Percentiles rank a stretch among this genome's conserved stretches.
phyloP scores from a whole-genome alignment of 1,140 invertebrate species.

The Heterodera schachtii region DNA sequence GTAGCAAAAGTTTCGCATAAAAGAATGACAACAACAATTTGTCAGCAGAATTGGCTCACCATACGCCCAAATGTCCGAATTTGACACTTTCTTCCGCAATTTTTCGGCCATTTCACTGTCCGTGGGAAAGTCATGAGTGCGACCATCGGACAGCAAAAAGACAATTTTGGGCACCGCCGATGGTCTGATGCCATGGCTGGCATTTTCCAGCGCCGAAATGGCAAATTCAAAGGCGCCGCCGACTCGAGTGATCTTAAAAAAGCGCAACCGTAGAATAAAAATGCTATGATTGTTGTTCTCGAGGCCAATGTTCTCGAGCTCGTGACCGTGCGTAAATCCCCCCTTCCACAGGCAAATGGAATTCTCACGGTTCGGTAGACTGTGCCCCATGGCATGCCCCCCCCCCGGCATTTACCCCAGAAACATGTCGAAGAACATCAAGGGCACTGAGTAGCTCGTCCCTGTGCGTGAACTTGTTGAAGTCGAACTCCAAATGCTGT shows the following conservation, averaged over 20 bases:
- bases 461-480: slow-evolving; percentile 46
- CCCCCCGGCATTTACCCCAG: slow-evolving; percentile 31
- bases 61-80: slow-evolving; percentile 63
- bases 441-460: slow-evolving; percentile 57
- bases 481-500: slow-evolving; percentile 65
- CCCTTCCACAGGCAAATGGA: too few species aligned
- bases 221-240: slow-evolving; percentile 64
- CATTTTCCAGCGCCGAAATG: slow-evolving; percentile 39
- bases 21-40: too few species aligned
- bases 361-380: too few species aligned
- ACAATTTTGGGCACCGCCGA: slow-evolving; percentile 59
- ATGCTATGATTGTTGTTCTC: background rate
- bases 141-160: slow-evolving; percentile 59
- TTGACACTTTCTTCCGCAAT: slow-evolving; percentile 51
- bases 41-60: slow-evolving; percentile 21
- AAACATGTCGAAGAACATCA: slow-evolving; percentile 61
- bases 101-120: slow-evolving; percentile 56
- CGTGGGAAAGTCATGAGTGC: slow-evolving; percentile 64
- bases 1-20: too few species aligned
- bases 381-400: too few species aligned
- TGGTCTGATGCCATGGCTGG: slow-evolving; percentile 58
- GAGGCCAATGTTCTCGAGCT: too few species aligned
- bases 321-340: too few species aligned
- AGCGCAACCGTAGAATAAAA: background rate
- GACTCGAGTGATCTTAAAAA: slow-evolving; percentile 51